A percentile compares a stretch with the other conserved stretches of the same genome.
These are phyloP conservation scores for Strigamia crassipes DNA, from an alignment of 2,888 invertebrate genomes.

Conservation along the genomic window DNA sequence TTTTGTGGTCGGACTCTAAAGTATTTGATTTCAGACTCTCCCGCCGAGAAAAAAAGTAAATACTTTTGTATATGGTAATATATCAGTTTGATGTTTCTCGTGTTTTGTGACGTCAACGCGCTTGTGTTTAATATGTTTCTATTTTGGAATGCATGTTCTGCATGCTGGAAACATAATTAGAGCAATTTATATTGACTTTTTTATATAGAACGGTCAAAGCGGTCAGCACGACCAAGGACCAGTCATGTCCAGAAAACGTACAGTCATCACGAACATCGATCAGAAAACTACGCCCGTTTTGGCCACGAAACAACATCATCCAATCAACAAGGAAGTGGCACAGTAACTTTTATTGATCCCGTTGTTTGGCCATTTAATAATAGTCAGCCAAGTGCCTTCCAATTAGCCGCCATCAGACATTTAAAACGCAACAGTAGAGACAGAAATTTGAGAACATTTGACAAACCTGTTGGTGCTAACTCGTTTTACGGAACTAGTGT, in stretches of 20 bases:
- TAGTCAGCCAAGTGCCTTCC: slow-evolving; percentile 25
- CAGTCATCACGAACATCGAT: slow-evolving; percentile 45
- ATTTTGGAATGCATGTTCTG: too few relatives aligned
- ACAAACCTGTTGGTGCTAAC: neutral
- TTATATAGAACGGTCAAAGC: slow-evolving; percentile 4
- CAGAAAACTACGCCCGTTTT: slow-evolving; percentile 45
- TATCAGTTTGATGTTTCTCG: neutral
- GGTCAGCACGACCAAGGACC: neutral
- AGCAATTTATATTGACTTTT: neutral
- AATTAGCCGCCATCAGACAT: slow-evolving; percentile 25
- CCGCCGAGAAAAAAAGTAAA: neutral
- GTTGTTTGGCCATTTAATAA: neutral
- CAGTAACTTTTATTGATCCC: slow-evolving; percentile 18
- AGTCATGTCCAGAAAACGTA: slow-evolving; percentile 13
- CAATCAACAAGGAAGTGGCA: neutral
- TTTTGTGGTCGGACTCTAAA: slow-evolving; percentile 14
- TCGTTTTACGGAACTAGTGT: neutral
- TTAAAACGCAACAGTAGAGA: neutral
- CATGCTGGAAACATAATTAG: neutral
- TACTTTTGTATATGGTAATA: too few relatives aligned
- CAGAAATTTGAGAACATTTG: neutral
- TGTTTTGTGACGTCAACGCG: too few relatives aligned
- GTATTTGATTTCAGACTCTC: neutral
- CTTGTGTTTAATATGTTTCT: too few relatives aligned
- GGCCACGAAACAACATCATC: slow-evolving; percentile 44